Conservation (phyloP, 1,140 invertebrate species). For the Trinorchestia longiramus region DNA sequence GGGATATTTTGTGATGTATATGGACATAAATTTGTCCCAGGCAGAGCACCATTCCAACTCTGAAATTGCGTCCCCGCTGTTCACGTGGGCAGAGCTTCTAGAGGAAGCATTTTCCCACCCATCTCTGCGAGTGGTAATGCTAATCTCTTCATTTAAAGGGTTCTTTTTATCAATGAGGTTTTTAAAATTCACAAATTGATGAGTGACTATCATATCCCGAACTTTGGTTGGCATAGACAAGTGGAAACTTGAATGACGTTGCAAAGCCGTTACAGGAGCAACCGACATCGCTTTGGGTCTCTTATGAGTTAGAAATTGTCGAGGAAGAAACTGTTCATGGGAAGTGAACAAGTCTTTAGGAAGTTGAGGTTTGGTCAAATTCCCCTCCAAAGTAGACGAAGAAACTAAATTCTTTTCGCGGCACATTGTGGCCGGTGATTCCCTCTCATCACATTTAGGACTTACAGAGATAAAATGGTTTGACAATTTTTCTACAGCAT, state of each 20-base stretch:
- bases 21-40: background rate
- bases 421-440: background rate
- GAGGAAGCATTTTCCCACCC: background rate
- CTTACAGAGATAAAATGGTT: background rate
- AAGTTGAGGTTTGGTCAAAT: background rate
- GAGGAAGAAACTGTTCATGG: background rate
- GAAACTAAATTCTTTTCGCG: background rate
- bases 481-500: background rate
- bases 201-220: background rate
- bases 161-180: background rate
- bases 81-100: background rate
- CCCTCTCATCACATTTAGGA: background rate
- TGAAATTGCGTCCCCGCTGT: background rate
- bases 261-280: background rate
- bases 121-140: background rate
- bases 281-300: background rate
- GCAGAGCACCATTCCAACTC: constrained; percentile 17
- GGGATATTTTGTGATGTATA: background rate
- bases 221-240: background rate
- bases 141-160: background rate
- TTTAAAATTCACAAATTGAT: background rate
- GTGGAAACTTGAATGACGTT: background rate
- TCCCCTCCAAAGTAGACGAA: background rate
- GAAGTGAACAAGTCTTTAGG: background rate
- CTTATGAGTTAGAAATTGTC: no score